Evolutionary conservation across 2,888 invertebrate species (phyloP).

Genomic region (Trissolcus brochymenae): DNA sequence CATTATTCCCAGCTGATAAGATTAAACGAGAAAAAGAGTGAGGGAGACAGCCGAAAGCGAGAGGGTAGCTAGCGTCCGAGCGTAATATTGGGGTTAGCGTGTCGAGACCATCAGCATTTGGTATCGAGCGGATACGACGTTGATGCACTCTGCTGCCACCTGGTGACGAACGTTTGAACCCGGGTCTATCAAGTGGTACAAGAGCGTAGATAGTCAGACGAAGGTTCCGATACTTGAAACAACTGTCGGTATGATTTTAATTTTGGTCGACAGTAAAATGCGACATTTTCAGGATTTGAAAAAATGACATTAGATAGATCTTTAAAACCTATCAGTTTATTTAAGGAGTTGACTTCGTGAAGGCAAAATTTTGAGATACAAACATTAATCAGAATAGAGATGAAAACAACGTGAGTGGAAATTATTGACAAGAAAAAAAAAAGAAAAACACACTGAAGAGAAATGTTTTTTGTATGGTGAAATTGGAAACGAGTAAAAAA

Average conservation of each 20-base stretch:
- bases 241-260: conserved; percentile 44
- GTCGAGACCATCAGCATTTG: conserved; percentile 59
- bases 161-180: conserved; percentile 19
- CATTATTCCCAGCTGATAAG: conserved; percentile 56
- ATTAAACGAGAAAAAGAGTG: conserved; percentile 41
- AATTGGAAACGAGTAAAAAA: too few species aligned
- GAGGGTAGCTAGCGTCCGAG: conserved; percentile 57
- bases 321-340: neutral
- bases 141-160: conserved; percentile 52
- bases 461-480: too few species aligned
- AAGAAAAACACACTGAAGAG: too few species aligned
- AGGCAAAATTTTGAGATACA: too few species aligned
- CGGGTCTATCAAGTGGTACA: conserved; percentile 36
- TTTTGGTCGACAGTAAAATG: too few species aligned
- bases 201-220: conserved; percentile 52
- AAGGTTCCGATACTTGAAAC: conserved; percentile 32
- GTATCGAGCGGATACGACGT: conserved; percentile 50
- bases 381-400: too few species aligned
- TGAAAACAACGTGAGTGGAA: too few species aligned
- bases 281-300: too few species aligned
- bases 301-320: neutral
- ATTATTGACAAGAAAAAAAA: too few species aligned
- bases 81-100: conserved; percentile 70
- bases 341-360: too few species aligned
- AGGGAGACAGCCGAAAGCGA: conserved; percentile 13